Evolutionary conservation across 2,113 vertebrate genomes (phyloP), one percentile per base, ranked within the genome.

Genomic region (Maccullochella peelii): DNA sequence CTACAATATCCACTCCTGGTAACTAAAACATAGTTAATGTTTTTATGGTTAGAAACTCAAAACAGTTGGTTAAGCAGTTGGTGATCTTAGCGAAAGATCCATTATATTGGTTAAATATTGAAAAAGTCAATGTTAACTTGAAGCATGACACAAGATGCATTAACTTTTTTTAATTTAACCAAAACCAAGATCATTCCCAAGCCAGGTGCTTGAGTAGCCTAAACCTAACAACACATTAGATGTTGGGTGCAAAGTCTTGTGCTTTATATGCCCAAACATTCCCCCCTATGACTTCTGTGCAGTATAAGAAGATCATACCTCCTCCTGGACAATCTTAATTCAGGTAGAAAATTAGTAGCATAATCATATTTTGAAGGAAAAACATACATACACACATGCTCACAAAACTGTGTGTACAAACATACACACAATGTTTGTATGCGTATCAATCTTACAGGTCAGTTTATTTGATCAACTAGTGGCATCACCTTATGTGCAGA

Each of bases 401-500:
- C 40, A 8, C 14, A 15, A 36, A n/a, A 55, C 30, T 44, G 7
- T 49, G 36, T 57, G 14, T n/a, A 20, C 55, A 85, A 75, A 42
- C 59, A 49, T 3, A n/a, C 1, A n/a, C 38, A 75, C 15, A 80
- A 30, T 4, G 3, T 33, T 4, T 44, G 16, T 72, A 6, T 62
- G 18, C 52, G 61, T 47, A 36, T 63, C 47, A 77, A 11, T 71
- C 33, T 33, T 69, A n/a, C 25, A 63, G 18, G 25, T 10, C 49
- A 59, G 47, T 54, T 73, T 72, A 42, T 69, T 62, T 77, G 16
- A 79, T 65, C 33, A 61, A 25, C 14, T 33, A 27, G 21, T 55
- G 33, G n/a, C 40, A 20, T 80, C 20, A 11, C 9, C 38, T 44
- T 54, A 68, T 52, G 61, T 78, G 38, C 57, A 71, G 44, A 40